phyloP scores from a whole-genome alignment of 2,888 invertebrate species.

The Eilema caniola region DNA sequence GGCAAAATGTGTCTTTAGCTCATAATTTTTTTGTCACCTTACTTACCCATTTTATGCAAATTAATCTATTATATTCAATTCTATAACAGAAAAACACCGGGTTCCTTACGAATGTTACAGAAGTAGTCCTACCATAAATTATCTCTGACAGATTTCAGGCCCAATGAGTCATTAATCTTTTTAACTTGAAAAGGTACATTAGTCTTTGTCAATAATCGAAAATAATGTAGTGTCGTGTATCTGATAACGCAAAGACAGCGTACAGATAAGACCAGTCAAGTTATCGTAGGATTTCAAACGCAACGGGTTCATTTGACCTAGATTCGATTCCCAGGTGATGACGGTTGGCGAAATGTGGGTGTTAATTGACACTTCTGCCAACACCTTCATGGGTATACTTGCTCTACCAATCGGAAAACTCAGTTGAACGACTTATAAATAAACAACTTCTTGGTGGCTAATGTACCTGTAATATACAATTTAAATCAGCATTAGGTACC shows the following conservation, averaged over 20 bases:
- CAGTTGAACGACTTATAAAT: not conserved
- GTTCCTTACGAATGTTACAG: not conserved
- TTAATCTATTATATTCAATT: too few relatives aligned
- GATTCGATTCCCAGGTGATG: not conserved
- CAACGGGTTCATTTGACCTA: not conserved
- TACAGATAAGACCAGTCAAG: not conserved
- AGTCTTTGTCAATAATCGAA: constrained; percentile 21
- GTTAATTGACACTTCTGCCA: not conserved
- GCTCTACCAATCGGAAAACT: constrained; percentile 16
- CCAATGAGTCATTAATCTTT: constrained; percentile 7
- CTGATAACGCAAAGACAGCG: constrained; percentile 26
- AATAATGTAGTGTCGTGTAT: constrained; percentile 19
- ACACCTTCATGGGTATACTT: not conserved
- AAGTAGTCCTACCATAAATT: not conserved
- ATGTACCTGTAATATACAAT: constrained; percentile 5
- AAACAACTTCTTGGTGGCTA: not conserved
- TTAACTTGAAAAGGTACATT: constrained; percentile 21
- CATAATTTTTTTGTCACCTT: too few relatives aligned
- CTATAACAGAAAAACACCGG: not conserved
- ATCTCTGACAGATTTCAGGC: constrained; percentile 10
- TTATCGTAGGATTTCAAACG: not conserved
- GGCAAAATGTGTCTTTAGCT: too few relatives aligned
- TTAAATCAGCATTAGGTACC: not conserved
- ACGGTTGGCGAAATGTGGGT: not conserved
- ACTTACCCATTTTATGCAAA: too few relatives aligned